Percentiles rank a stretch among this genome's conserved stretches.
Evolutionary conservation across 2,113 vertebrate genomes (phyloP).

Genomic region (Zosterops hypoxanthus): DNA sequence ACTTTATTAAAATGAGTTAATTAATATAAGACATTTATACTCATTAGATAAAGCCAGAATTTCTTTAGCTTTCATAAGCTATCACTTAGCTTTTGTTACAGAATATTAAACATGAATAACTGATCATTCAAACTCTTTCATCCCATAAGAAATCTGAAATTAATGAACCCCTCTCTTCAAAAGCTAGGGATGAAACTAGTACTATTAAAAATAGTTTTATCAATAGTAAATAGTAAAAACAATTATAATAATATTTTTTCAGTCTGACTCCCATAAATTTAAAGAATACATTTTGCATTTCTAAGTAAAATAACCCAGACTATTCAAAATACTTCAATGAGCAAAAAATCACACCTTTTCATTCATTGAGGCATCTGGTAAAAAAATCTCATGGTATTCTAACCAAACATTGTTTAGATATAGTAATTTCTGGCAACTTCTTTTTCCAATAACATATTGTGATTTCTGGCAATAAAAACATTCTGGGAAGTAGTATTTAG

Average conservation of each 20-base stretch:
- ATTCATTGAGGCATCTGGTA: not conserved
- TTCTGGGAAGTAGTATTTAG: not conserved
- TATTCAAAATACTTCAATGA: not conserved
- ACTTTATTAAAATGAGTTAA: not conserved
- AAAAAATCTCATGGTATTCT: not conserved
- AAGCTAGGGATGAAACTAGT: not conserved
- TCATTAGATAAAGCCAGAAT: not conserved
- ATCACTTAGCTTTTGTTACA: not conserved
- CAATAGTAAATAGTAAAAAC: not conserved
- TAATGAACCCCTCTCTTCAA: not conserved
- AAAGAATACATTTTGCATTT: not conserved
- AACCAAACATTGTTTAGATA: not conserved
- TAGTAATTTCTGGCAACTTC: conserved; percentile 35
- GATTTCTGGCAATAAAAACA: conserved; percentile 51
- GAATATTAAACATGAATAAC: not conserved
- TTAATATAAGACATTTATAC: not conserved
- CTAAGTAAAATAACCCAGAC: not conserved
- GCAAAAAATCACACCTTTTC: not conserved
- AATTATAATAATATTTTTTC: not conserved
- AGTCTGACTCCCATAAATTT: not conserved
- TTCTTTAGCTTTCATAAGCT: not conserved
- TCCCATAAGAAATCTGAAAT: not conserved
- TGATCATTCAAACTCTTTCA: not conserved
- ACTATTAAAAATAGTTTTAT: not conserved
- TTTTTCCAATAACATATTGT: not conserved